These are phyloP conservation scores for Bombus confusus DNA, from an alignment of 1,140 invertebrate species.

Conservation along the genomic window DNA sequence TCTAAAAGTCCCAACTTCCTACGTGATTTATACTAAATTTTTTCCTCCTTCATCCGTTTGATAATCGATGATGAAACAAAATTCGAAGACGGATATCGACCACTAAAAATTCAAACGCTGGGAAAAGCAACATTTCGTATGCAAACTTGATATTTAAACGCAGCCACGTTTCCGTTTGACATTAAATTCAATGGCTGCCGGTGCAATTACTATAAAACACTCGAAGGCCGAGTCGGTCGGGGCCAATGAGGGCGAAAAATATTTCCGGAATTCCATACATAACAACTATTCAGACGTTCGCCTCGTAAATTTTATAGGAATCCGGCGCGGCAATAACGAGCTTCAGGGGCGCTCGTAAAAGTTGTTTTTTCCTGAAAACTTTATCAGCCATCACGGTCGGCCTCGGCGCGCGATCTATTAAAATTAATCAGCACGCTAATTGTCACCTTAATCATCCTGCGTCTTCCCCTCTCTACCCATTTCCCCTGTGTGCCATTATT, in stretches of 20 bases:
- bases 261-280: neutral
- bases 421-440: slow-evolving; percentile 31
- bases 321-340: slow-evolving; percentile 2
- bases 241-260: slow-evolving; percentile 6
- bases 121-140: neutral
- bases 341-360: slow-evolving; percentile 8
- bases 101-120: neutral
- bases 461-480: neutral
- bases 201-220: slow-evolving; percentile 19
- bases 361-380: slow-evolving; percentile 22
- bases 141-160: neutral
- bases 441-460: slow-evolving; percentile 14
- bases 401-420: slow-evolving; percentile 9
- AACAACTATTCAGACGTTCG: neutral
- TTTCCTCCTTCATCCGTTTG: neutral
- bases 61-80: neutral
- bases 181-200: neutral
- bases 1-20: neutral
- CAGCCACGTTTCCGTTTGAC: neutral
- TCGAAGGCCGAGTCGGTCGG: neutral
- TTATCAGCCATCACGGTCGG: slow-evolving; percentile 18
- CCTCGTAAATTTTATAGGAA: slow-evolving; percentile 31
- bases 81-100: neutral
- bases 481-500: neutral
- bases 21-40: neutral